These are phyloP conservation scores for Chiridota heheva DNA, from an alignment of 35 echinoderm and acorn worm species.

Conservation along the genomic window DNA sequence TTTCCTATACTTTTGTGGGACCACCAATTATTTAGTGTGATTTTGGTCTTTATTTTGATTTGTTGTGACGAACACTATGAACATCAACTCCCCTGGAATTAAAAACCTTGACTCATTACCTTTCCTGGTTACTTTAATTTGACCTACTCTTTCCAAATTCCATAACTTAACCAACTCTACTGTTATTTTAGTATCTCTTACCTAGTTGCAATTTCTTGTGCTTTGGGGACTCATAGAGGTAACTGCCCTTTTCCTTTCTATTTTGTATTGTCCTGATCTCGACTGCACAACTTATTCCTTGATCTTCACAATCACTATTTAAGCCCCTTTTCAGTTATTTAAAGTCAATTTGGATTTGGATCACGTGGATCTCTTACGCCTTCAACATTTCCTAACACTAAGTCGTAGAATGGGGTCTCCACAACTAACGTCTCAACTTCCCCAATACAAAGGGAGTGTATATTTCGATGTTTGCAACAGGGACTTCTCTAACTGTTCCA, in stretches of 20 bases:
- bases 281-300: neutral
- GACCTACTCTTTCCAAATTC: too few relatives aligned
- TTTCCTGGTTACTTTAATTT: too few relatives aligned
- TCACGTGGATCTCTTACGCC: slow-evolving; percentile 30
- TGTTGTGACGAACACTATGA: too few relatives aligned
- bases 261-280: neutral
- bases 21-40: slow-evolving; percentile 27
- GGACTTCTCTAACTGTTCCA: slow-evolving; percentile 42
- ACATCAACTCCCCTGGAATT: too few relatives aligned
- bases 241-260: neutral
- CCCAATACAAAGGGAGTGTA: slow-evolving; percentile 55
- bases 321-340: too few relatives aligned
- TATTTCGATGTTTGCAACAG: slow-evolving; percentile 41
- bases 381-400: slow-evolving; percentile 33
- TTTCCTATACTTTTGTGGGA: slow-evolving; percentile 5
- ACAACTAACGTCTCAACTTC: neutral
- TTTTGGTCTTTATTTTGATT: too few relatives aligned
- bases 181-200: neutral
- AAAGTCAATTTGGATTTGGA: slow-evolving; percentile 29
- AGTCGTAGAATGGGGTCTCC: slow-evolving; percentile 28
- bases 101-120: too few relatives aligned
- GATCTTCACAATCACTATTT: too few relatives aligned
- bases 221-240: neutral
- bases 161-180: too few relatives aligned
- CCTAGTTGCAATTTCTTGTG: neutral